A percentile compares a stretch with the other conserved stretches of the same genome.
Evolutionary conservation across 1,140 invertebrate species (phyloP).

Genomic region (Medauroidea extradentata): DNA sequence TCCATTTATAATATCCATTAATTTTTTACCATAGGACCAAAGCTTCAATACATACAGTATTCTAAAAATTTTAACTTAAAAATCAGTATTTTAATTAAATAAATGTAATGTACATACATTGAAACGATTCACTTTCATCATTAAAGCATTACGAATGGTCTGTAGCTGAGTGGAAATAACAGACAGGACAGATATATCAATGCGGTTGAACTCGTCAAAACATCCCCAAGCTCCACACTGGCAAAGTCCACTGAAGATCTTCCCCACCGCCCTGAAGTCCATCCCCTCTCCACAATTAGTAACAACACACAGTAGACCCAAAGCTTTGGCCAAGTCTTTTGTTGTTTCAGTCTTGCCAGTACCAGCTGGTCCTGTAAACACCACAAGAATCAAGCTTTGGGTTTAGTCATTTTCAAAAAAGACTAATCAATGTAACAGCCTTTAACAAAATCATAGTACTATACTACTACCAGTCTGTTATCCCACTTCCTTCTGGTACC

Average conservation of each 20-base stretch:
- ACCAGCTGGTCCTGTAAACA: conserved; percentile 60
- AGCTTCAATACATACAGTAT: too few species aligned
- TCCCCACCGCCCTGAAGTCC: conserved; percentile 82
- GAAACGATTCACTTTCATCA: conserved; percentile 67
- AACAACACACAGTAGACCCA: conserved; percentile 81
- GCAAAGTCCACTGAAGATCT: conserved; percentile 70
- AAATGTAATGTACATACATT: conserved; percentile 56
- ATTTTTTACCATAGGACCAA: too few species aligned
- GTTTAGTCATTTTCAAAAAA: too few species aligned
- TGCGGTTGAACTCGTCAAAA: conserved; percentile 90
- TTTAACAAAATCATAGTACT: too few species aligned
- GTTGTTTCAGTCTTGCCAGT: conserved; percentile 91
- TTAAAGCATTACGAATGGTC: conserved; percentile 77
- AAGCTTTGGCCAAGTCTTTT: conserved; percentile 84
- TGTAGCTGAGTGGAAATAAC: conserved; percentile 88
- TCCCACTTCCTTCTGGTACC: too few species aligned
- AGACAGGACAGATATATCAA: conserved; percentile 84
- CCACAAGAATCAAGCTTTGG: too few species aligned
- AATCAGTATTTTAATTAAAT: too few species aligned
- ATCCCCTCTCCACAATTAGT: conserved; percentile 91
- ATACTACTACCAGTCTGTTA: too few species aligned
- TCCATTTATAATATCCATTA: too few species aligned
- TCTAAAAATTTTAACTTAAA: too few species aligned
- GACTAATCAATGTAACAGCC: too few species aligned
- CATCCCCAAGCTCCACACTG: conserved; percentile 83